Base-by-base conservation (phyloP, 2,888 invertebrate genomes). In the Sthenelais limicola region DNA sequence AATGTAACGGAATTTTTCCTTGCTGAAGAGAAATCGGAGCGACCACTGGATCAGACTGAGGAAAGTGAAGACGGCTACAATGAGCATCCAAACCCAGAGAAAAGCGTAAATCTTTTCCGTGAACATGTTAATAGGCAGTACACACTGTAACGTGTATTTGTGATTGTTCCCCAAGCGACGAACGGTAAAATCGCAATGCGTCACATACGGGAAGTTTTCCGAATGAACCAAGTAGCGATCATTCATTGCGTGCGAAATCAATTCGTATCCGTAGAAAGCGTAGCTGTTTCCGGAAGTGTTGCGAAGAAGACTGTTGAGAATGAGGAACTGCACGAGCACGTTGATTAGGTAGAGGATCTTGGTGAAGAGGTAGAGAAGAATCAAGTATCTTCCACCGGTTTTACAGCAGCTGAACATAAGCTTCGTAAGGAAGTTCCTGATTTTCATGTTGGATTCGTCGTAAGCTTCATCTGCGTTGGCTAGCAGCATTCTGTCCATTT, bases 271-370 rank as follows among this genome's bases (percentile, higher is more conserved):
- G 80, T 85, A 87, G 30, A 84, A 72, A 74, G 83, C 82, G 77
- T 83, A 87, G 26, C 82, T 81, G 3, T 81, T 82, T 62, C 88
- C 82, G 77, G 82, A 87, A 24, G 82, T 81, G 3, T 81, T 82
- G 66, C 88, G 88, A 51, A 89, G 82, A 75, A 89, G 88, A 73
- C 84, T 83, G 80, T 89, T 89, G 73, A 89, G 83, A 76, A 89
- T 80, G 77, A 89, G 87, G 68, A 89, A 83, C 78, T 89, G 89
- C 26, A 86, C 86, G 21, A 89, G 81, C 35, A 86, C 85, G 76
- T 89, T 89, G 28, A 82, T 77, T 68, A 88, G 83, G 76, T 88
- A 88, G 15, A 88, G 78, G 49, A 84, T 68, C 78, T 89, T 89
- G 75, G 84, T 82, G 78, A 88, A 84, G 52, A 88, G 80, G 77